Base-by-base conservation (phyloP, 2,888 invertebrate species). In the Pyrrhosoma nymphula region DNA sequence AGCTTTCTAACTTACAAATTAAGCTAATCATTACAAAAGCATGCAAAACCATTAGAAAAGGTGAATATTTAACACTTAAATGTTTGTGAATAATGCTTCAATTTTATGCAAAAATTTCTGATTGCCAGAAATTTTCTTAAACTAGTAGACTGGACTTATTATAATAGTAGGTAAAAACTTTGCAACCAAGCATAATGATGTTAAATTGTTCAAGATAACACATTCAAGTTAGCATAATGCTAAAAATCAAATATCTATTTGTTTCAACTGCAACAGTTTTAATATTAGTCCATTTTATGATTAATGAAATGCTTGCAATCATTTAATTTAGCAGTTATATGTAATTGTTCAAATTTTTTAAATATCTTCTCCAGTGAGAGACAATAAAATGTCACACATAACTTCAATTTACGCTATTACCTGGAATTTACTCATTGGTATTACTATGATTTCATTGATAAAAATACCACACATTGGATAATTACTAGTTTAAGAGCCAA, bases 71-170 rank as follows among this genome's bases (percentile, higher is more conserved):
- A 16, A 69, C 6, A 16, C 23, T 20, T 14, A 47, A 39, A 69
- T 75, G 63, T 91, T 39, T 91, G 93, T 69, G 93, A 93, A 93
- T 93, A 93, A 93, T 69, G 93, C 69, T 69, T 47, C 93, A 93
- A 93, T 55, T 93, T 93, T 93, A 69, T 93, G 93, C 93, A 93
- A 18, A 47, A 16, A 69, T 39, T 39, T 56, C 60, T 63, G 23
- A 91, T 6, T 75, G 69, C 35, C 14, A 55, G 14, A 89, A 3
- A 56, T 6, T 55, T 89, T 0, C 18, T 89, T 26, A 47, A 8
- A 55, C 18, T 18, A 56, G 56, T 2, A 16, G 56, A 26, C 12
- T 26, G 30, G 26, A 55, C 10, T 56, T 88, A 14, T 20, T 12
- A 23, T 56, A 4, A 56, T 23, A 90, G 55, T 90, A 6, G n/a